Evolutionary conservation across 2,888 invertebrate species (phyloP).

Genomic region (Stenolophus ochropezus): DNA sequence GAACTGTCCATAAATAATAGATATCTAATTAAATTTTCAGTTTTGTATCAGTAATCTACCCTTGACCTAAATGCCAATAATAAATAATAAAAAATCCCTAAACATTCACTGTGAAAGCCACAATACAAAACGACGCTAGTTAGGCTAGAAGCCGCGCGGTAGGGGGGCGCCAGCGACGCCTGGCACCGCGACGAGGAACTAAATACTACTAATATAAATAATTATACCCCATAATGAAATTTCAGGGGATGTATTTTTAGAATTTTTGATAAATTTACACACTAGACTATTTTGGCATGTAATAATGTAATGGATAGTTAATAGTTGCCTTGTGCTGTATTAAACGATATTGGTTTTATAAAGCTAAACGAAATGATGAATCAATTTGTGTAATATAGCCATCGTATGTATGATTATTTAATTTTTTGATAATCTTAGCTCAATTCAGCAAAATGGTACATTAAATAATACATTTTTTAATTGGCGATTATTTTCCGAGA

Average conservation of each 20-base stretch:
- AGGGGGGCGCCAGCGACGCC: slow-evolving; percentile 12
- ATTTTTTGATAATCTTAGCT: no score
- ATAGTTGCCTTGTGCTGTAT: no score
- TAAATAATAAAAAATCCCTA: slow-evolving; percentile 39
- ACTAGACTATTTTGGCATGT: neutral
- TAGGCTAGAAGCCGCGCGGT: neutral
- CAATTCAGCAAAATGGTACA: no score
- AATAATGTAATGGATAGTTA: neutral
- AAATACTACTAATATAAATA: slow-evolving; percentile 30
- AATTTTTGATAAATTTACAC: neutral
- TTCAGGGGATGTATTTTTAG: neutral
- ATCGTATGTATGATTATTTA: no score
- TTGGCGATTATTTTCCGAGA: no score
- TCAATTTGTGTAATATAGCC: neutral
- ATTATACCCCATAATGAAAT: neutral
- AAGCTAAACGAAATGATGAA: neutral
- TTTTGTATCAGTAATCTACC: slow-evolving; percentile 16
- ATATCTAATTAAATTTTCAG: slow-evolving; percentile 5
- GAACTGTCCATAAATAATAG: neutral
- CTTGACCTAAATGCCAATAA: slow-evolving; percentile 31
- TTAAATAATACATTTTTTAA: no score
- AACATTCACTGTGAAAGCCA: slow-evolving; percentile 36
- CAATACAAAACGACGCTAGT: slow-evolving; percentile 24
- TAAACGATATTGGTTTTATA: neutral
- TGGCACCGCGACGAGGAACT: slow-evolving; percentile 13